Evolutionary conservation across 2,113 vertebrate genomes (phyloP).

Genomic region (Cephalopholis sonnerati): DNA sequence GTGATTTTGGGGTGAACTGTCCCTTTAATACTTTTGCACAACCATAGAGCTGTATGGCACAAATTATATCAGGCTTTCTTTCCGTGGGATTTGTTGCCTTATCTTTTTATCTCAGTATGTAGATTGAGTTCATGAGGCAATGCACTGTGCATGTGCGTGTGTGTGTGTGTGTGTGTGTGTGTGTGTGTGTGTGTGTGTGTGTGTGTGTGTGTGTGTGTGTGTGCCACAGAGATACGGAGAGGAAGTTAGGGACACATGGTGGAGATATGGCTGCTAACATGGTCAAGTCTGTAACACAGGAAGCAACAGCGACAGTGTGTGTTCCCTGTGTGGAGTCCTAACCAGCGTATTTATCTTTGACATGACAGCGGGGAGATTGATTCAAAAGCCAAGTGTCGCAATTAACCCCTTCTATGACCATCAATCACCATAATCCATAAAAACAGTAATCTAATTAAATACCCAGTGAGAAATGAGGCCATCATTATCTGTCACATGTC

Average conservation of each 20-base stretch:
- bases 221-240: constrained; percentile 4
- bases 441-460: constrained; percentile 70
- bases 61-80: neutral
- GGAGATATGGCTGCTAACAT: constrained; percentile 29
- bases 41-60: neutral
- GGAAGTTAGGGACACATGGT: constrained; percentile 6
- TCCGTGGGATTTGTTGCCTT: neutral
- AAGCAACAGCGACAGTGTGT: constrained; percentile 29
- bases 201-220: neutral
- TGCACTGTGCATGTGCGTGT: neutral
- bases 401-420: constrained; percentile 73
- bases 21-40: neutral
- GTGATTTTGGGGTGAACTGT: neutral
- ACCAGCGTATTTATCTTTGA: constrained; percentile 58
- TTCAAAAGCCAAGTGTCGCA: constrained; percentile 71
- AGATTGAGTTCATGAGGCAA: neutral
- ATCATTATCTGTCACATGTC: constrained; percentile 48
- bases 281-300: constrained; percentile 44
- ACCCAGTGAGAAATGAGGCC: constrained; percentile 52
- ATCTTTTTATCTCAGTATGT: constrained; percentile 18
- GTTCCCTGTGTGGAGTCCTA: constrained; percentile 16
- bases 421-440: constrained; percentile 70
- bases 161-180: neutral
- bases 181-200: constrained; percentile 1
- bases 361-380: constrained; percentile 62